Percentiles rank a stretch among this genome's conserved stretches.
These are phyloP conservation scores for Seriola quinqueradiata DNA, from an alignment of 2,113 vertebrate species.

Conservation along the genomic window DNA sequence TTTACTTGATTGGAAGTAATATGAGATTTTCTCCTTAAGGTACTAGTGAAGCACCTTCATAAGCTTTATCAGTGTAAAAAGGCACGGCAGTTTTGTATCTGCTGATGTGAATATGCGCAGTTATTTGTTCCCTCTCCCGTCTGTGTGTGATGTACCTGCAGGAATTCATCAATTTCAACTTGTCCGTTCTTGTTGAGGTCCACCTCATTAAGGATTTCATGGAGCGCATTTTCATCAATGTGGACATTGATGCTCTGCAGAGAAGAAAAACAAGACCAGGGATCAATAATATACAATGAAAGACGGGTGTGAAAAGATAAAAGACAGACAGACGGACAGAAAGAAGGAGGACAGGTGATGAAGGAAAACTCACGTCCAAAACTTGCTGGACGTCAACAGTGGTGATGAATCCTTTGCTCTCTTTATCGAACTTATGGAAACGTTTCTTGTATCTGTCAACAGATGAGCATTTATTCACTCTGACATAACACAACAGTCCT, in stretches of 20 bases:
- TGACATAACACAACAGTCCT: background rate
- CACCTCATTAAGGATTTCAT: conserved; percentile 96
- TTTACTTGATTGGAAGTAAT: no score
- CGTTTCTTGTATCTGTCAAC: conserved; percentile 93
- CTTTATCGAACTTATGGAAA: conserved; percentile 96
- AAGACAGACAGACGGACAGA: no score
- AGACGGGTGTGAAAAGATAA: background rate
- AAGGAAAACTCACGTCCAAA: conserved; percentile 86
- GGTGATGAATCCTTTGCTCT: conserved; percentile 96
- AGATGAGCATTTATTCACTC: background rate
- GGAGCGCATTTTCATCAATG: conserved; percentile 93
- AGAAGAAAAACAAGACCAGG: background rate
- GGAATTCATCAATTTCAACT: conserved; percentile 94
- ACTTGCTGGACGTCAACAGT: conserved; percentile 94
- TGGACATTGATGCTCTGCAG: conserved; percentile 91
- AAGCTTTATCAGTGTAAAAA: no score
- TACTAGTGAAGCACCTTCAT: no score
- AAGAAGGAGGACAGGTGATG: background rate
- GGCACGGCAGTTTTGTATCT: no score
- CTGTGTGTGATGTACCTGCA: conserved; percentile 85
- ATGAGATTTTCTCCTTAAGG: no score
- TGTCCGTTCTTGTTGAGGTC: conserved; percentile 99
- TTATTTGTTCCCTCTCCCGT: background rate
- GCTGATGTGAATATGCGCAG: background rate
- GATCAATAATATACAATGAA: conserved; percentile 18